Conservation (phyloP, 2,888 invertebrate species). For the Drosophila formosana region DNA sequence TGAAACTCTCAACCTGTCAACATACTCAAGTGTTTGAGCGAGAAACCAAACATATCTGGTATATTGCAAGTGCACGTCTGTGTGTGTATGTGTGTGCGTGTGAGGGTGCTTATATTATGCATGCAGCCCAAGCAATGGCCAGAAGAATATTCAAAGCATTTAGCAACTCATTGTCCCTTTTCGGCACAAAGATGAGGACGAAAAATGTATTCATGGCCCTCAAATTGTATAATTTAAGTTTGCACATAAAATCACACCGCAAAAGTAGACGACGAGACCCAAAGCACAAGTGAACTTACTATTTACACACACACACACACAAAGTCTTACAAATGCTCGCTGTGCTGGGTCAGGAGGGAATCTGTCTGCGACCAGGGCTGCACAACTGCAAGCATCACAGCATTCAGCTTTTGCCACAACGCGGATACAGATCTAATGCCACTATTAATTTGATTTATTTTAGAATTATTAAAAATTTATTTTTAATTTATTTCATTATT, state of each 20-base stretch:
- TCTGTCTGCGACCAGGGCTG: constrained; percentile 36
- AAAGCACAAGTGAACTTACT: constrained; percentile 40
- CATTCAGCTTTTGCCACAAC: neutral
- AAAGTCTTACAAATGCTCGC: constrained; percentile 5
- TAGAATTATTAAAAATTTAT: no score
- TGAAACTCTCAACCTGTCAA: constrained; percentile 70
- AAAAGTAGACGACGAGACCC: constrained; percentile 59
- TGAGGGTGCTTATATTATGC: constrained; percentile 62
- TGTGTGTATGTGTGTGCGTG: neutral
- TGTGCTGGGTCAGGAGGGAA: constrained; percentile 19
- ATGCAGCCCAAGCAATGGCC: constrained; percentile 74
- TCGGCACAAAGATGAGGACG: constrained; percentile 45
- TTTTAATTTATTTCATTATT: no score
- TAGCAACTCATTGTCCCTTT: constrained; percentile 80
- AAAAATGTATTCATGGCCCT: constrained; percentile 75
- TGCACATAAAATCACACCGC: constrained; percentile 80
- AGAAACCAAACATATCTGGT: constrained; percentile 34
- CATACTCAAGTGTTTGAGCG: constrained; percentile 29
- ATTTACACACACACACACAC: constrained; percentile 16
- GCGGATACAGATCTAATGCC: neutral
- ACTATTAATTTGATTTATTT: no score
- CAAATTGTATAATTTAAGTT: constrained; percentile 81
- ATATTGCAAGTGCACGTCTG: neutral
- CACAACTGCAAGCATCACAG: neutral
- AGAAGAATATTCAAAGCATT: constrained; percentile 80